phyloP scores from a whole-genome alignment of 2,797 vertebrate genomes.

The Lophius americanus region DNA sequence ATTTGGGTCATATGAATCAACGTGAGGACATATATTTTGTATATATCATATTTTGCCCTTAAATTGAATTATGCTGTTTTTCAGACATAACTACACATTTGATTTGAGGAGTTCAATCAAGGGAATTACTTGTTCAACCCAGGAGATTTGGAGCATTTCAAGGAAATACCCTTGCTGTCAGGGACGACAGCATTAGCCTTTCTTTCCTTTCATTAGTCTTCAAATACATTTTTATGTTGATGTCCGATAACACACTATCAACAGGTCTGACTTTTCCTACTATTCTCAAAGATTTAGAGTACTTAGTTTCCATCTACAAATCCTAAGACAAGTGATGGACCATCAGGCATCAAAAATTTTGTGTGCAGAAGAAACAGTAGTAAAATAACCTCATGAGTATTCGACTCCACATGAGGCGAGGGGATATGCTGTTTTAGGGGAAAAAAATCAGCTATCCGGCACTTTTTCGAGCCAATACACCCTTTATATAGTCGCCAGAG shows the following conservation, averaged over 20 bases:
- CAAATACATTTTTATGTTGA: conserved; percentile 14
- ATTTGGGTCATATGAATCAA: too few species aligned
- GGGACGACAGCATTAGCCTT: too few species aligned
- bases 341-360: conserved; percentile 54
- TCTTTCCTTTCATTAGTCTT: too few species aligned
- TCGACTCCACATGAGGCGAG: conserved; percentile 57
- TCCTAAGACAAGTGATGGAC: conserved; percentile 32
- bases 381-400: conserved; percentile 50
- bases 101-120: too few species aligned
- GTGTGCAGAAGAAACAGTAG: conserved; percentile 63
- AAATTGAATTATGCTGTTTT: too few species aligned
- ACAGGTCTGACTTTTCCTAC: conserved; percentile 27
- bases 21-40: too few species aligned
- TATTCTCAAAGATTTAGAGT: neutral
- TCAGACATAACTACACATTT: too few species aligned
- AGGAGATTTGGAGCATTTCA: too few species aligned
- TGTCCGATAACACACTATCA: conserved; percentile 12
- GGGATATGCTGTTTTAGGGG: conserved; percentile 48
- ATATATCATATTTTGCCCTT: too few species aligned
- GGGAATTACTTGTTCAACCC: too few species aligned
- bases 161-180: too few species aligned
- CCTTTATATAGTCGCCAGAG: conserved; percentile 68
- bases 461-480: conserved; percentile 49
- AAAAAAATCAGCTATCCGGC: conserved; percentile 49
- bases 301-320: conserved; percentile 46